Evolutionary conservation across 2,888 invertebrate genomes (phyloP).

Genomic region (Ochropacha duplaris): DNA sequence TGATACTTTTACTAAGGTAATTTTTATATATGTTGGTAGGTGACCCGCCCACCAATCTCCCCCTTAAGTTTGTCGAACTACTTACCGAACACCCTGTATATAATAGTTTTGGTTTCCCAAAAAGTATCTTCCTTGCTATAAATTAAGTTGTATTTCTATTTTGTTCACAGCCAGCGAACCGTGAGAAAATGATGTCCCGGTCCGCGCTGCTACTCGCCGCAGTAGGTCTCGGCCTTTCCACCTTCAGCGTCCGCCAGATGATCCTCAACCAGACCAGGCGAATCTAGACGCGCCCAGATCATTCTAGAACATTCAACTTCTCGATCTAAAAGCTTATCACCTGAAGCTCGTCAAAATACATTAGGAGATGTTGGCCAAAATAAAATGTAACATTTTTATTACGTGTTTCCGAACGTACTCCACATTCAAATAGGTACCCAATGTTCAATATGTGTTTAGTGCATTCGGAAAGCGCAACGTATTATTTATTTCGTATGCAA

Average conservation of each 20-base stretch:
- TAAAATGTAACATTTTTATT: slow-evolving; percentile 18
- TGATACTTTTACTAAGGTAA: too few species aligned
- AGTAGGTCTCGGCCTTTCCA: slow-evolving; percentile 83
- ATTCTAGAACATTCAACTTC: slow-evolving; percentile 20
- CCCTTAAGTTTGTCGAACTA: too few species aligned
- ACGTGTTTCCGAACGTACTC: slow-evolving; percentile 16
- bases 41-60: too few species aligned
- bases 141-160: slow-evolving; percentile 16
- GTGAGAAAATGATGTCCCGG: slow-evolving; percentile 82
- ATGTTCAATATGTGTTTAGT: slow-evolving; percentile 26
- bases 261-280: slow-evolving; percentile 73
- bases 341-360: neutral
- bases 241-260: slow-evolving; percentile 85
- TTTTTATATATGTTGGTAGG: too few species aligned
- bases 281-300: slow-evolving; percentile 48
- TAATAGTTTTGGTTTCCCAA: too few species aligned
- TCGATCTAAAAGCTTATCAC: slow-evolving; percentile 6
- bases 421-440: slow-evolving; percentile 20
- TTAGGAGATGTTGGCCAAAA: slow-evolving; percentile 7
- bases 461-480: slow-evolving; percentile 14
- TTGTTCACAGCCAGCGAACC: slow-evolving; percentile 71
- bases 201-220: slow-evolving; percentile 83
- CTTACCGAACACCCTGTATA: too few species aligned
- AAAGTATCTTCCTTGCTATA: neutral
- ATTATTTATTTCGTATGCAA: slow-evolving; percentile 9